Evolutionary conservation across 2,113 vertebrate genomes (phyloP), one percentile per base, ranked within the genome.

Genomic region (Agelaius tricolor): DNA sequence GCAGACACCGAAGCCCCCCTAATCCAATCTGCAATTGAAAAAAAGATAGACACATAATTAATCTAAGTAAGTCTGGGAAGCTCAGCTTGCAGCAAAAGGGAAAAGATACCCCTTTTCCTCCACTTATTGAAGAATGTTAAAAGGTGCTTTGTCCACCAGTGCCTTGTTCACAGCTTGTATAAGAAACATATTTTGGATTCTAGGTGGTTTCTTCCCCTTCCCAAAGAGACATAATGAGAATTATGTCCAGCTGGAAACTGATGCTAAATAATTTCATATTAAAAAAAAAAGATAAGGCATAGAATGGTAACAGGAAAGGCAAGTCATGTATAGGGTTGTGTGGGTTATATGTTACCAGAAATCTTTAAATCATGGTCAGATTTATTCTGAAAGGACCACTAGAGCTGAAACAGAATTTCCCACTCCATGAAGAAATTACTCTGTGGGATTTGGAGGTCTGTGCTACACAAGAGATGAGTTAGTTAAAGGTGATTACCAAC

Each of bases 231-330:
- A 43, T 33, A 57, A 87, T 15, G 44, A 89, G 30, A 92, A 87
- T 35, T 41, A 55, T 30, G 52, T 66, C 35, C 75, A 89, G 44
- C 51, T 93, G 81, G 58, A 93, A 89, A 73, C 24, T 49, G 57
- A 37, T 75, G 61, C 20, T 87, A 89, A 94, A 87, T 87, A 55
- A 83, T 83, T 73, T 51, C 33, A 59, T 21, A 67, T 41, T 47
- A n/a, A 61, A 94, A 87, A 87, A 58, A n/a, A 15, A 77, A 83
- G 41, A 54, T 62, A 94, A 87, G 30, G 13, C 33, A 86, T 7
- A 87, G 61, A 78, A 65, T 63, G 51, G 55, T 74, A 87, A 93
- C 59, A 93, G 66, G 87, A 93, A 96, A 91, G 54, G 16, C 63
- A 86, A 76, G 52, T 67, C 63, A 91, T 10, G 28, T 35, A n/a